Percentiles rank a stretch among this genome's conserved stretches.
Conservation (phyloP, 2,113 vertebrate genomes). For the Paramormyrops kingsleyae region DNA sequence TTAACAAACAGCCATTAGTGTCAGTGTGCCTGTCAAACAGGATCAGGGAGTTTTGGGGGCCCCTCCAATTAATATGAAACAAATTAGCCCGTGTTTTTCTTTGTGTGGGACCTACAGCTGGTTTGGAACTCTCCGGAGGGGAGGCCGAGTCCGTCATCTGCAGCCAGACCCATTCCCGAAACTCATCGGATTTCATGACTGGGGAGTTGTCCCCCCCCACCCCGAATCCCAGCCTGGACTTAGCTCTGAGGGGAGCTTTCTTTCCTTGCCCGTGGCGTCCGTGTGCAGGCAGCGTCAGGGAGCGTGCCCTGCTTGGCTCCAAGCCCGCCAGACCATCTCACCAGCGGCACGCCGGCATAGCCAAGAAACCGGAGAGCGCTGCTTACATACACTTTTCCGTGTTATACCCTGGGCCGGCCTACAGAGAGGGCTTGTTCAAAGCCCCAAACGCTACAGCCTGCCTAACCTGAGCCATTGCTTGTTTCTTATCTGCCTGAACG, state of each 20-base stretch:
- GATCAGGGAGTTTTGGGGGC: conserved; percentile 15
- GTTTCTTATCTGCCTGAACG: background rate
- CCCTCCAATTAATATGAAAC: conserved; percentile 31
- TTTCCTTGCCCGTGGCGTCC: background rate
- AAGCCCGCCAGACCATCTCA: conserved; percentile 2
- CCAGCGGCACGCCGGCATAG: background rate
- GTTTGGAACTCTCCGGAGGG: conserved; percentile 14
- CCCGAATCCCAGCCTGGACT: background rate
- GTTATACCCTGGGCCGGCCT: background rate
- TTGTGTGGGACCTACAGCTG: conserved; percentile 28
- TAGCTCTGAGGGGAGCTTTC: conserved; percentile 3
- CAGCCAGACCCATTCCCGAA: conserved; percentile 1
- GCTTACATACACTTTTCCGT: conserved; percentile 5
- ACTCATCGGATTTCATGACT: conserved; percentile 19
- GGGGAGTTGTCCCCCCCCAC: background rate
- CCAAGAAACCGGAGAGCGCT: background rate
- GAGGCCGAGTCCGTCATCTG: background rate
- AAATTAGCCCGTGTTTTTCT: conserved; percentile 33
- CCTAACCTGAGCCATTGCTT: background rate
- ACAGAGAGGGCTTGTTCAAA: background rate
- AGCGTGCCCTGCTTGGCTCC: background rate
- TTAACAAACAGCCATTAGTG: conserved; percentile 27
- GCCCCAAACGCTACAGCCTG: background rate
- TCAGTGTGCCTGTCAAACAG: conserved; percentile 20
- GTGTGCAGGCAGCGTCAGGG: background rate